Base-by-base conservation (phyloP, 1,140 invertebrate species). In the Scylla paramamosain region DNA sequence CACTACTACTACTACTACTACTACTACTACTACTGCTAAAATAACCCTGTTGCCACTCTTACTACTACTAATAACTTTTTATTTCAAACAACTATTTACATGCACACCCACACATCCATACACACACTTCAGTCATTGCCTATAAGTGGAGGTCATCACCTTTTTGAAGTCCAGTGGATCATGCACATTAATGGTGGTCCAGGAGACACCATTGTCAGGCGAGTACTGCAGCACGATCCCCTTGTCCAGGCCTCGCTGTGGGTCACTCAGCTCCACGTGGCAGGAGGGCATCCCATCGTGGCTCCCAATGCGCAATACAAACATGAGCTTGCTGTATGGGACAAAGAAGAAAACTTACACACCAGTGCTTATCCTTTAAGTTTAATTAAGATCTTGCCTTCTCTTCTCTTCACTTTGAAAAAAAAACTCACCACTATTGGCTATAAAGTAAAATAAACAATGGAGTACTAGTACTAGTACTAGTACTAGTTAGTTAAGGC, bases 261-360 rank as follows among this genome's bases (percentile, higher is more conserved):
- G 91, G 48, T 96, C 88, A 31, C 52, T 89, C 0, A 95, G 95
- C 39, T 96, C 95, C 12, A 97, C 96, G 93, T 97, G 97, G 96
- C 97, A 97, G 0, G 96, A 96, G 29, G 96, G 95, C n/a, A 96
- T 97, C 91, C 97, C 97, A 90, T 96, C 96, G 32, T 96, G 96
- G 92, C 97, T 97, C 20, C 97, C 97, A 93, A 97, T 97, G 95
- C 97, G 97, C 46, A 97, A 95, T n/a, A 97, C 97, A 96, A 97
- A 97, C 96, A 97, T 97, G 91, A 97, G 96, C 96, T 97, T 97
- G 83, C 97, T 97, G 96, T 4, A 96, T 96, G 92, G 93, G 91
- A 39, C 91, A 93, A 96, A 86, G 14, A n/a, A 82, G n/a, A 67
- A 25, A 52, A 7, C 91, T 59, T 59, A 59, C 10, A 59, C 52